Evolutionary conservation across 2,113 vertebrate genomes (phyloP).

Genomic region (Ciconia maguari): DNA sequence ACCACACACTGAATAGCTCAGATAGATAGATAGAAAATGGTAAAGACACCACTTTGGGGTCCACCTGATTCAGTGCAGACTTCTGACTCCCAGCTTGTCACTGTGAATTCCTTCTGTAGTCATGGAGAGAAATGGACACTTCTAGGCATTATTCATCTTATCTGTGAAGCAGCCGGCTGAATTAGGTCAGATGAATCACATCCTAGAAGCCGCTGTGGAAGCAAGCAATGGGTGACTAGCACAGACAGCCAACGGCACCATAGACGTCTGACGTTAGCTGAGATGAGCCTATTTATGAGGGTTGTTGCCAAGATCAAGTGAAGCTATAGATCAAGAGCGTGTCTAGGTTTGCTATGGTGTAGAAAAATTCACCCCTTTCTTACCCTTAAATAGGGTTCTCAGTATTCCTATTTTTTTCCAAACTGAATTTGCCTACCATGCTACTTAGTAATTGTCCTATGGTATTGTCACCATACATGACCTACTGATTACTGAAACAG

Average conservation of each 20-base stretch:
- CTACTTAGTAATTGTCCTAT: background rate
- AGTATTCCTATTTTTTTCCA: background rate
- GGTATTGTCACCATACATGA: background rate
- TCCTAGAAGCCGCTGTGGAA: background rate
- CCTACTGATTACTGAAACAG: background rate
- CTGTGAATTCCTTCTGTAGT: background rate
- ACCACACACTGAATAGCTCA: background rate
- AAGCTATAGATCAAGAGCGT: background rate
- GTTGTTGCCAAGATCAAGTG: background rate
- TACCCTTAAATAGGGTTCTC: background rate
- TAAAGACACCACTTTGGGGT: background rate
- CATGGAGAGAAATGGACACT: background rate
- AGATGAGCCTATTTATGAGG: background rate
- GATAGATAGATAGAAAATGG: background rate
- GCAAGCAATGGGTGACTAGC: background rate
- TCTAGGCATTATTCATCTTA: constrained; percentile 1
- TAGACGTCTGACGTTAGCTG: background rate
- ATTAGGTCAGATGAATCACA: constrained; percentile 36
- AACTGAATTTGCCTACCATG: background rate
- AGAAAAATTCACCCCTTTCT: background rate
- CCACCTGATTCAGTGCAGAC: background rate
- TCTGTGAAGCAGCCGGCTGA: background rate
- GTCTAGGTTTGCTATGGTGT: background rate
- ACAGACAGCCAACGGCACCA: background rate
- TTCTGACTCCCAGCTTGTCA: background rate